Base-by-base conservation (phyloP, 1,140 invertebrate genomes). In the Heliconius eleuchia region DNA sequence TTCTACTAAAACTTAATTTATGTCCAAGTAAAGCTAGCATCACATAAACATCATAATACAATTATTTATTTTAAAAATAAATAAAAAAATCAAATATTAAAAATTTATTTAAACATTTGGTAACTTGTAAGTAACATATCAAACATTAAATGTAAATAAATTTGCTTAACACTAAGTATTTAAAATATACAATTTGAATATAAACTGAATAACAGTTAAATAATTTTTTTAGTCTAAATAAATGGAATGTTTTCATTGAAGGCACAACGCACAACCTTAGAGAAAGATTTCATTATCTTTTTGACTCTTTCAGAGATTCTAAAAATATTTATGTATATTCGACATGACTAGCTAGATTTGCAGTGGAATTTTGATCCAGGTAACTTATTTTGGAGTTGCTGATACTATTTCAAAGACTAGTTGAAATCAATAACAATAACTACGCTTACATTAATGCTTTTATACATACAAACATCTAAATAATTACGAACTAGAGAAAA, bases 221-320 rank as follows among this genome's bases (percentile, higher is more conserved):
- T 23, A 23, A 23, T 23, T 23, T 23, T 23, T 23, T 23, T 23
- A 23, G 23, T 23, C 23, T 23, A 23, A 75, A 60, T 80, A 80
- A 77, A 52, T 78, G 79, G 82, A 83, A 80, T 83, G 79, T 80
- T 71, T 78, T 73, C 34, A 46, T 19, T 52, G 71, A 71, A 79
- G 23, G 57, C 27, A 55, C 71, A 71, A 76, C 23, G 52, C 74
- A 80, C 74, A 80, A 77, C 79, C 71, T 80, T 50, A 37, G 5
- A 76, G 74, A 71, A 72, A 73, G 66, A 80, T 71, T 71, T 11
- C 4, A 13, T 27, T 66, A 27, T 13, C 8, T 60, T 34, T 30
- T 37, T 37, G 8, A 30, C 27, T 71, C 34, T 34, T 37, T 71
- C 30, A 30, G 34, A 37, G 37, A 72, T 72, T 72, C 60, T 66